These are phyloP conservation scores for Urocyon cinereoargenteus DNA, from an alignment of 2,797 vertebrate genomes.

Conservation along the genomic window DNA sequence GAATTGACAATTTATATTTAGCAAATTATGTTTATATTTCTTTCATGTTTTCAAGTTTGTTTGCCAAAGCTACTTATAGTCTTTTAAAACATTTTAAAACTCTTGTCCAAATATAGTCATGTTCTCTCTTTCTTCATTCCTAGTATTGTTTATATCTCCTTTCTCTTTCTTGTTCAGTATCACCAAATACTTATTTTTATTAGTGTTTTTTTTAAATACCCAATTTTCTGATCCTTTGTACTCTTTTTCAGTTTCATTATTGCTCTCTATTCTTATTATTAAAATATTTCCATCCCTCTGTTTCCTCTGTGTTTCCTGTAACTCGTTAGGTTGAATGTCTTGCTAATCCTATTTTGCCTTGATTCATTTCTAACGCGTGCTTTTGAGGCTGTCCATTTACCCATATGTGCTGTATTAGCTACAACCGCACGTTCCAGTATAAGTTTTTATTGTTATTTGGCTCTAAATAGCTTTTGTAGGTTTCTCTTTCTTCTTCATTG, in stretches of 20 bases:
- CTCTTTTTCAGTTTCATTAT: neutral
- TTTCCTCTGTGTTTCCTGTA: neutral
- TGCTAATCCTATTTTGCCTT: slow-evolving; percentile 37
- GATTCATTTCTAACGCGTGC: neutral
- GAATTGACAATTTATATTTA: neutral
- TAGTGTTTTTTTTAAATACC: neutral
- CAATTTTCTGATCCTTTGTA: neutral
- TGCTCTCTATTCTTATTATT: neutral
- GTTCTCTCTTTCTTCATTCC: neutral
- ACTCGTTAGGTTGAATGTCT: neutral
- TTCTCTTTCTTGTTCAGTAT: slow-evolving; percentile 3
- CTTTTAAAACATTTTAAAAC: neutral
- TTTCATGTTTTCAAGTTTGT: neutral
- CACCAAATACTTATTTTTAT: neutral
- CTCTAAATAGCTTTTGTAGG: neutral
- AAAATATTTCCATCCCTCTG: neutral
- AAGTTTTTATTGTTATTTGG: neutral
- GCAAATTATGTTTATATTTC: neutral
- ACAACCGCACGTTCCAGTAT: neutral
- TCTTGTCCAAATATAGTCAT: neutral
- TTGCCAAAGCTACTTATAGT: neutral
- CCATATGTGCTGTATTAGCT: neutral
- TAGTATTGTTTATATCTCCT: neutral
- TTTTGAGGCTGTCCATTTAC: neutral
- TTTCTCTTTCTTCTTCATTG: neutral